Conservation (phyloP, 2,113 vertebrate genomes). For the Paramisgurnus dabryanus region DNA sequence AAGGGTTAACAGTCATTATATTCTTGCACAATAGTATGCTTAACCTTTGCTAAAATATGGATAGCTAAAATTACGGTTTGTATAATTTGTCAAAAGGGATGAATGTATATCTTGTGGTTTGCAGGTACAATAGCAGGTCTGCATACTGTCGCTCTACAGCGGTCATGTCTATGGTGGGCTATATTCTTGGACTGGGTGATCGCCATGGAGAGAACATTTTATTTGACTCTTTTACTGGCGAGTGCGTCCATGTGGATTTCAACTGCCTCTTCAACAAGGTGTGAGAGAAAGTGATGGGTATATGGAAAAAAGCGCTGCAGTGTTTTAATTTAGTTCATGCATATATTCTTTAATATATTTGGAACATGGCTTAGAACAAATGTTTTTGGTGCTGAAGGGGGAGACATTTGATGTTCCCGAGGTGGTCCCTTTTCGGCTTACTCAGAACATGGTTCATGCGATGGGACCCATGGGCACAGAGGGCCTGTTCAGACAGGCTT, state of each 20-base stretch:
- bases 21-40: background rate
- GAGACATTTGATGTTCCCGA: slow-evolving; percentile 98
- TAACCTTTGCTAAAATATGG: background rate
- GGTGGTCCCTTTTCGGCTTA: slow-evolving; percentile 96
- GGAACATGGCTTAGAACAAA: background rate
- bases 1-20: background rate
- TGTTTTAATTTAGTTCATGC: background rate
- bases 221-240: slow-evolving; percentile 94
- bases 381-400: slow-evolving; percentile 75
- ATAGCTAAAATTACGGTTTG: background rate
- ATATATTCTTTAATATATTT: background rate
- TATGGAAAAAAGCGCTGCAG: background rate
- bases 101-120: slow-evolving; percentile 3
- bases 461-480: slow-evolving; percentile 99
- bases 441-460: slow-evolving; percentile 97
- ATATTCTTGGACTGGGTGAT: slow-evolving; percentile 94
- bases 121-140: slow-evolving; percentile 95
- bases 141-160: slow-evolving; percentile 94
- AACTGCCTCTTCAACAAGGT: slow-evolving; percentile 99
- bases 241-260: slow-evolving; percentile 97
- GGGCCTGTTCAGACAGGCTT: slow-evolving; percentile 95
- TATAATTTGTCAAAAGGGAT: background rate
- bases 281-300: background rate
- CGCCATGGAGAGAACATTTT: slow-evolving; percentile 97
- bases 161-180: slow-evolving; percentile 99